Evolutionary conservation across 1,140 invertebrate species (phyloP).

Genomic region (Anoplophora glabripennis): DNA sequence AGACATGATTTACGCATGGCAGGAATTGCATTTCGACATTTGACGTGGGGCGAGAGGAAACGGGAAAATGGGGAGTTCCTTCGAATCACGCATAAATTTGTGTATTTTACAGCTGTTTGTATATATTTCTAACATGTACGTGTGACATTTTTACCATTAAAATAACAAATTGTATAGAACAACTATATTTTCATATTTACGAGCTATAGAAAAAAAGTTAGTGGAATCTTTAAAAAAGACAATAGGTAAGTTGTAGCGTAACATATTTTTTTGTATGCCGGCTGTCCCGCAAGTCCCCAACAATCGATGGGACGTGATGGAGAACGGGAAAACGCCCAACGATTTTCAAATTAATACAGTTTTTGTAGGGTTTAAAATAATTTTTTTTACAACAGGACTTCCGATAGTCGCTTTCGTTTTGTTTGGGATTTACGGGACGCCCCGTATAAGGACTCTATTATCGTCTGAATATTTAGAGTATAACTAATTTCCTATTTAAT

Average conservation of each 20-base stretch:
- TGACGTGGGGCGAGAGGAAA: constrained; percentile 2
- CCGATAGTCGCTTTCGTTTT: too few relatives aligned
- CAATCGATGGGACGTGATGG: background rate
- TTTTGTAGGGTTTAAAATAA: too few relatives aligned
- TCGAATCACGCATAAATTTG: too few relatives aligned
- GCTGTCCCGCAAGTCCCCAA: background rate
- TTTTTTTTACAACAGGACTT: too few relatives aligned
- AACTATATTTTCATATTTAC: constrained; percentile 38
- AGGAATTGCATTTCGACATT: too few relatives aligned
- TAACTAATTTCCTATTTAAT: constrained; percentile 21
- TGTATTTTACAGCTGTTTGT: constrained; percentile 5
- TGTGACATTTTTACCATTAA: constrained; percentile 23
- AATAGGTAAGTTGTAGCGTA: constrained; percentile 36
- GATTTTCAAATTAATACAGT: too few relatives aligned
- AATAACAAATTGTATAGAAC: constrained; percentile 30
- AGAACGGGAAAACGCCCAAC: too few relatives aligned
- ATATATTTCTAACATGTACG: constrained; percentile 1
- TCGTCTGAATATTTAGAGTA: constrained; percentile 24
- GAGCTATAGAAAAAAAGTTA: constrained; percentile 18
- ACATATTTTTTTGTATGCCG: constrained; percentile 23
- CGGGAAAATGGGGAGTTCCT: background rate
- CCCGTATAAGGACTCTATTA: constrained; percentile 9
- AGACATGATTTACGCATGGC: too few relatives aligned
- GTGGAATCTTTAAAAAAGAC: constrained; percentile 35
- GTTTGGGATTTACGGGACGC: background rate